These are phyloP conservation scores for Pteropus rufus DNA, from an alignment of 2,797 vertebrate species.

Conservation along the genomic window DNA sequence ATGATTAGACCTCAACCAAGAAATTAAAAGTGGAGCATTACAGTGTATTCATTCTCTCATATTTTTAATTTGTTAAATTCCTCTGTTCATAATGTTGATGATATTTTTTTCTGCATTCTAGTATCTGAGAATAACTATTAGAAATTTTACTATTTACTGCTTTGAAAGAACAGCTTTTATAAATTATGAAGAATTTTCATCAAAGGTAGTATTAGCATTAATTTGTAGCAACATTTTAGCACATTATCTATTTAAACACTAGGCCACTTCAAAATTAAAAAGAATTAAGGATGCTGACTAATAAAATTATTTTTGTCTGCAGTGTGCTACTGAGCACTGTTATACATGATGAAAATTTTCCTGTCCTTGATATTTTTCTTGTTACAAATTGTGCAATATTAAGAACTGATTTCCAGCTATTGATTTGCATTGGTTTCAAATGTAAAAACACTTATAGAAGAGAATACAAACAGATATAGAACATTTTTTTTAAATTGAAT, in stretches of 20 bases:
- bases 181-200: conserved; percentile 8
- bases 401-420: background rate
- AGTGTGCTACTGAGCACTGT: background rate
- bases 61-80: background rate
- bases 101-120: background rate
- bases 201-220: background rate
- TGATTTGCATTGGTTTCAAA: background rate
- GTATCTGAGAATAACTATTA: background rate
- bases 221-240: background rate
- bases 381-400: background rate
- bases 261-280: background rate
- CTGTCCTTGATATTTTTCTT: background rate
- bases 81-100: background rate
- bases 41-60: background rate
- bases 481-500: background rate
- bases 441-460: background rate
- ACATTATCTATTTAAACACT: background rate
- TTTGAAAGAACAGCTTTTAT: conserved; percentile 5
- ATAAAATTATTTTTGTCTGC: background rate
- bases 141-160: background rate
- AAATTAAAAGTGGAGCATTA: background rate
- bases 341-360: background rate
- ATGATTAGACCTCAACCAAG: background rate
- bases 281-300: background rate
- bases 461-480: background rate